Evolutionary conservation across 2,113 vertebrate genomes (phyloP), one percentile per base, ranked within the genome.

Genomic region (Grallaria varia): DNA sequence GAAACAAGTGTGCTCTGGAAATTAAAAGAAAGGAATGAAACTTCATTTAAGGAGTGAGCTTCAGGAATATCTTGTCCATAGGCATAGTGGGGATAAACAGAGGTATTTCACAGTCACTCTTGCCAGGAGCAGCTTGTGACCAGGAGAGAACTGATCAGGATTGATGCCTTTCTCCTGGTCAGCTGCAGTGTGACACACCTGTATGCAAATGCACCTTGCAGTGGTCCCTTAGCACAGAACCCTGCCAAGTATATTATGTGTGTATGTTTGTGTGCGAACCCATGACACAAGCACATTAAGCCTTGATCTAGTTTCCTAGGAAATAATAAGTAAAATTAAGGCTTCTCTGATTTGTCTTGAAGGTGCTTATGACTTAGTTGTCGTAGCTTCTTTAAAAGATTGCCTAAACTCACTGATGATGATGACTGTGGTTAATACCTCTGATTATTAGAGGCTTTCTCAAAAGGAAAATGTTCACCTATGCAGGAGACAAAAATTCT

Each of bases 161-260:
- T 59, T 71, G 50, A 18, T 58, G 45, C 67, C 18, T 35, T 80
- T 73, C 59, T 80, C 35, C 35, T 89, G 64, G 50, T 49, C 0
- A 5, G 33, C n/a, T 6, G 4, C 68, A 33, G 20, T 21, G 59
- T 2, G 4, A 68, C 23, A 59, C 10, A 44, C 13, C 30, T 52
- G 30, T 39, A 16, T 14, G 13, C 1, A 12, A 67, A 63, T 23
- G 14, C 23, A 60, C 24, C 49, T 44, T 44, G 40, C 37, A 27
- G 3, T 3, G 2, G 14, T 59, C 17, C 53, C 28, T 35, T 13
- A 45, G 71, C 33, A 25, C 47, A 47, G 49, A 75, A n/a, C 0
- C 3, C 67, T 47, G 44, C 42, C 10, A 1, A 4, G 23, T 49
- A 35, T 55, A 35, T 40, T 68, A 0, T 1, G 1, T 33, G 39